Conservation (phyloP, 2,113 vertebrate species). For the Tragelaphus strepsiceros region DNA sequence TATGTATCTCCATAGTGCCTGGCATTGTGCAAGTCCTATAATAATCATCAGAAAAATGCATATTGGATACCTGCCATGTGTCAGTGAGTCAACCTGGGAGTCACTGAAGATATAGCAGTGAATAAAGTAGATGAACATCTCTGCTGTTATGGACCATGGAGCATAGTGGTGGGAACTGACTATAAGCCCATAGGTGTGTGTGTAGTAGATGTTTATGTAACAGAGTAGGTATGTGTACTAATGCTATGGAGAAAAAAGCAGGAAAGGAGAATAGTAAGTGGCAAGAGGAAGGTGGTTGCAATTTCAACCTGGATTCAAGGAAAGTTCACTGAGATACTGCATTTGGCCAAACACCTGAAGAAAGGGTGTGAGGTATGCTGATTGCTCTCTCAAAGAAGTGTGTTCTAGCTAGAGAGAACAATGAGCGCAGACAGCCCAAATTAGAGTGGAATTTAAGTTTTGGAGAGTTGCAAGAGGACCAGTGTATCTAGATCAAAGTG, state of each 20-base stretch:
- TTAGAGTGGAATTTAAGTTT: neutral
- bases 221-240: neutral
- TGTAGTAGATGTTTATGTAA: neutral
- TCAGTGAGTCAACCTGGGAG: neutral
- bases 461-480: neutral
- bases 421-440: neutral
- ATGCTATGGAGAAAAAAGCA: neutral
- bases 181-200: neutral
- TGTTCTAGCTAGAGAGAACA: neutral
- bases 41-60: neutral
- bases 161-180: neutral
- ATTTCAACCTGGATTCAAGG: neutral
- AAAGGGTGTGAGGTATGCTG: neutral
- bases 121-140: neutral
- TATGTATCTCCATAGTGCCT: neutral
- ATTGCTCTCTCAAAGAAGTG: neutral
- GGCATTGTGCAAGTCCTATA: neutral
- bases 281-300: neutral
- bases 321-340: neutral
- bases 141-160: neutral
- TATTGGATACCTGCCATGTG: neutral
- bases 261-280: neutral
- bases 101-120: neutral
- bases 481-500: neutral
- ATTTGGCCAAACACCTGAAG: neutral